Conservation (phyloP, 2,797 vertebrate species). For the Margarornis squamiger region DNA sequence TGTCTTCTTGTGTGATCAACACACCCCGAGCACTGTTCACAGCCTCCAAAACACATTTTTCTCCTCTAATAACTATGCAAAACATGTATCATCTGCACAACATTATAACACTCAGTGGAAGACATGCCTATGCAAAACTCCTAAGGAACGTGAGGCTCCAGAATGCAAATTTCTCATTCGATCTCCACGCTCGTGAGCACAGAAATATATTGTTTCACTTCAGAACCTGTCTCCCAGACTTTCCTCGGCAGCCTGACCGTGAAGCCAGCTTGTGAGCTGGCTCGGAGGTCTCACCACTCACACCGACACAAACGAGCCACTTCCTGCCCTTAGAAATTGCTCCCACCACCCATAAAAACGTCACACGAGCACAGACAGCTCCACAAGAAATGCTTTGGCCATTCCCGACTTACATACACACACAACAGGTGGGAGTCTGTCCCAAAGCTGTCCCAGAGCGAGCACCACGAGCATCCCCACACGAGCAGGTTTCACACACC, state of each 20-base stretch:
- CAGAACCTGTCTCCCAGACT: neutral
- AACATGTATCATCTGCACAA: neutral
- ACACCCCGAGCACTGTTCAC: neutral
- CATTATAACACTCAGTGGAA: neutral
- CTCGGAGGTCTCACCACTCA: neutral
- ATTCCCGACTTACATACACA: rapidly evolving
- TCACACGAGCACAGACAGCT: neutral
- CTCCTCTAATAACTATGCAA: neutral
- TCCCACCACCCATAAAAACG: neutral
- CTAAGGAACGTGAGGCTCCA: neutral
- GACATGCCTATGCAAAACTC: neutral
- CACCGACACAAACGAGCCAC: neutral
- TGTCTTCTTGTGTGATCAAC: rapidly evolving
- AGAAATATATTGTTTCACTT: neutral
- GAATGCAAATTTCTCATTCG: neutral
- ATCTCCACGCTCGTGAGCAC: neutral
- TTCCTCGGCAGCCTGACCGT: neutral
- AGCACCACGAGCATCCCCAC: neutral
- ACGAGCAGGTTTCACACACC: neutral
- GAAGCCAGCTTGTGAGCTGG: neutral
- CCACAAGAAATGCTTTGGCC: neutral
- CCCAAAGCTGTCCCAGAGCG: neutral
- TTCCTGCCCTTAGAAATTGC: neutral
- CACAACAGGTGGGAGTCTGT: neutral
- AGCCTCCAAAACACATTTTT: neutral